Evolutionary conservation across 2,888 invertebrate species (phyloP).

Genomic region (Eilema caniola): DNA sequence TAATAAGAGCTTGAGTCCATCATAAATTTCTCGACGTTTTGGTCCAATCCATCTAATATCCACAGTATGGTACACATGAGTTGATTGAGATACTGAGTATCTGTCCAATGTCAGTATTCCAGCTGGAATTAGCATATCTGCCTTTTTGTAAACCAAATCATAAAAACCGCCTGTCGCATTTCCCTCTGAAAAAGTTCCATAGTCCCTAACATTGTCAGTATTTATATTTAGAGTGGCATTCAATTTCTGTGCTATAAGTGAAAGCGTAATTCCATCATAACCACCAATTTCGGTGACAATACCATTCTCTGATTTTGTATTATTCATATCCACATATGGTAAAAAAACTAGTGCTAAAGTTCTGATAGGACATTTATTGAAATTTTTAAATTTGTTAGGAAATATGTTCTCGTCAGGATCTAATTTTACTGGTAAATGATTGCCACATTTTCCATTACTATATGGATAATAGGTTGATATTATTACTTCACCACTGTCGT

Average conservation of each 20-base stretch:
- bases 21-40: constrained; percentile 56
- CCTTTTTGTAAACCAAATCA: constrained; percentile 54
- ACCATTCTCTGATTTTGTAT: constrained; percentile 46
- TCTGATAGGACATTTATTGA: constrained; percentile 65
- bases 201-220: constrained; percentile 24
- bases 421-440: constrained; percentile 56
- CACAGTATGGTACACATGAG: constrained; percentile 52
- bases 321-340: constrained; percentile 48
- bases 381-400: constrained; percentile 65
- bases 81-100: constrained; percentile 54
- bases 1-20: constrained; percentile 62
- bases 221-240: constrained; percentile 57
- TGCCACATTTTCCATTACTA: constrained; percentile 56
- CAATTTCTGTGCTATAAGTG: constrained; percentile 51
- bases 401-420: constrained; percentile 50
- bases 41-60: constrained; percentile 67
- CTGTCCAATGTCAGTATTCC: constrained; percentile 52
- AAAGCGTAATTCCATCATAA: constrained; percentile 59
- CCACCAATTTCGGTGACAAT: constrained; percentile 54
- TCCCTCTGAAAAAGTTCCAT: constrained; percentile 55
- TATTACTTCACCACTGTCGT: constrained; percentile 39
- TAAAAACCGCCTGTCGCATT: constrained; percentile 53
- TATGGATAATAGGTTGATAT: constrained; percentile 67
- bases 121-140: constrained; percentile 63
- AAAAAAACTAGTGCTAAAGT: constrained; percentile 47